Evolutionary conservation across 2,797 vertebrate genomes (phyloP), one percentile per base, ranked within the genome.

Genomic region (Hippopotamyrus pictus): DNA sequence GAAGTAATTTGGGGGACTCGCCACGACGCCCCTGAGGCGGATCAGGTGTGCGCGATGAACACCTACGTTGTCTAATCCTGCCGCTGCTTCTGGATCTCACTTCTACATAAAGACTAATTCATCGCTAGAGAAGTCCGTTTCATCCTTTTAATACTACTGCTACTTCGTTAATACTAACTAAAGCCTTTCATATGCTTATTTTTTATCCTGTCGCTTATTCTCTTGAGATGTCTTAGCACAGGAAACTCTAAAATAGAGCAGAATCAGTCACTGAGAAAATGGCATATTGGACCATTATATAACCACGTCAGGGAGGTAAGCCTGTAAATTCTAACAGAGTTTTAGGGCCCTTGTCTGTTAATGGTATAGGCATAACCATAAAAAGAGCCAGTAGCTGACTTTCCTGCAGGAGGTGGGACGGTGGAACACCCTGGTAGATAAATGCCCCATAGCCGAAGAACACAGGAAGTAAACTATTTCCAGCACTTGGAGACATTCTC

Each of bases 391-490:
- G 8, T 69, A 53, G 14, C 17, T 86, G 14, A 65, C 46, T n/a
- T 89, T 69, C 88, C 82, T 86, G 22, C 41, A n/a, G 82, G 57
- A 82, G 22, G 46, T 37, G 44, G 59, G 19, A 51, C 3, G 7
- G 82, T 85, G 82, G 83, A 59, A 46, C 79, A 85, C 79, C 41
- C 79, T 48, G 41, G 69, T 12, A 88, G 86, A 83, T 53, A 69
- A 88, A 90, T 57, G 51, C 29, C 37, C 76, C 44, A 48, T 46
- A 89, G 54, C 65, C 48, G 8, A 46, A 51, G 19, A 14, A 11
- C 62, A 19, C 73, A 89, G 88, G 90, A 88, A 48, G 25, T 88
- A 25, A 84, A 73, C 86, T 73, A 37, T 83, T 89, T 88, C 90
- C 76, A 83, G 85, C 9, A 86, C 53, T 83, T 29, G 5, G 17